These are phyloP conservation scores for Colletes gigas DNA, from an alignment of 1,140 invertebrate genomes.

Conservation along the genomic window DNA sequence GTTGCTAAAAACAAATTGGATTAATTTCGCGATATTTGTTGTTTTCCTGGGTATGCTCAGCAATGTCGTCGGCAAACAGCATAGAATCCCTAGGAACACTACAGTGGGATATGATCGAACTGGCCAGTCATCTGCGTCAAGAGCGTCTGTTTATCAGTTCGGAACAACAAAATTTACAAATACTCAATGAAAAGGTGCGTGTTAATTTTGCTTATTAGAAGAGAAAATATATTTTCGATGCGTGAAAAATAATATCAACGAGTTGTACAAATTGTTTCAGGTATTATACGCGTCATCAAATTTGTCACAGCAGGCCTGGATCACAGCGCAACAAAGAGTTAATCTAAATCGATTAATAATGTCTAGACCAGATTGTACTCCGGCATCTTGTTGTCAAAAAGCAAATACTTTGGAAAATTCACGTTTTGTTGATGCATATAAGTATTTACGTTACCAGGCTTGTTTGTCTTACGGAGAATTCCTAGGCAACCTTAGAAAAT, in stretches of 20 bases:
- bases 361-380: constrained; percentile 87
- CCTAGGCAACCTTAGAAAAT: constrained; percentile 88
- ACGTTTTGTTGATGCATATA: constrained; percentile 93
- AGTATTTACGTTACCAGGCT: constrained; percentile 91
- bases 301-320: constrained; percentile 92
- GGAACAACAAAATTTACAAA: constrained; percentile 87
- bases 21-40: not conserved
- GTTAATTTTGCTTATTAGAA: not conserved
- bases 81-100: constrained; percentile 75
- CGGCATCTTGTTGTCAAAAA: constrained; percentile 87
- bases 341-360: constrained; percentile 91
- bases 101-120: constrained; percentile 85
- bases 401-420: constrained; percentile 90
- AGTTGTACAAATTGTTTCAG: constrained; percentile 69
- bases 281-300: constrained; percentile 84
- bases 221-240: too few relatives aligned
- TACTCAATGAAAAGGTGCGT: constrained; percentile 86
- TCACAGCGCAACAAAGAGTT: constrained; percentile 92
- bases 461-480: constrained; percentile 90
- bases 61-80: constrained; percentile 78
- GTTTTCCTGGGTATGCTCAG: constrained; percentile 46
- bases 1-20: not conserved
- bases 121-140: constrained; percentile 86
- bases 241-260: too few relatives aligned
- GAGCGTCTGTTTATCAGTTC: constrained; percentile 88